A percentile compares a stretch with the other conserved stretches of the same genome.
Conservation (phyloP, 2,888 invertebrate species). For the Leucozona laternaria region DNA sequence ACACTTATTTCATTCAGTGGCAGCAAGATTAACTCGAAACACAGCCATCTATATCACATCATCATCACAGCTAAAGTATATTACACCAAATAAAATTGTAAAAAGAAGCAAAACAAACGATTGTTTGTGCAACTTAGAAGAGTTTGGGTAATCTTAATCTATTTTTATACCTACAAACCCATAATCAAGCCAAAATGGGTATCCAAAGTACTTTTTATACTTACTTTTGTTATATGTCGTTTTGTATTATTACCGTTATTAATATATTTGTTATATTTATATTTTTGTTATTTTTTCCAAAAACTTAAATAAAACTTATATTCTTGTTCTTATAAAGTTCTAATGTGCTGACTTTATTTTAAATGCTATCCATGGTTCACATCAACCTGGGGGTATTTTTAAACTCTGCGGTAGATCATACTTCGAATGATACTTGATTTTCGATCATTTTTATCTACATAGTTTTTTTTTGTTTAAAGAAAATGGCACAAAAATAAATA, state of each 20-base stretch:
- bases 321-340: background rate
- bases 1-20: conserved; percentile 37
- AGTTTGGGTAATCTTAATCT: conserved; percentile 43
- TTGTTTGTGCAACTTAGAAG: conserved; percentile 30
- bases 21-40: conserved; percentile 57
- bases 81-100: conserved; percentile 57
- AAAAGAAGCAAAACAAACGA: conserved; percentile 21
- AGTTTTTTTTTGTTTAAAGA: too few relatives aligned
- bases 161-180: conserved; percentile 56
- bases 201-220: conserved; percentile 42
- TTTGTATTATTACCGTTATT: conserved; percentile 43
- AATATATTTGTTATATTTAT: conserved; percentile 39
- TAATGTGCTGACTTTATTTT: background rate
- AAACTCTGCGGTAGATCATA: too few relatives aligned
- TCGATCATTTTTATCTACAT: too few relatives aligned
- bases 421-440: too few relatives aligned
- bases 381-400: too few relatives aligned
- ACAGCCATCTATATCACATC: conserved; percentile 29
- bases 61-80: conserved; percentile 67
- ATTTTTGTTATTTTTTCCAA: conserved; percentile 32
- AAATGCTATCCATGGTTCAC: too few relatives aligned
- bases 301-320: conserved; percentile 44
- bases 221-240: conserved; percentile 44
- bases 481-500: too few relatives aligned
- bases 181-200: conserved; percentile 34